These are phyloP conservation scores for Zaprionus lineosus DNA, from an alignment of 2,888 invertebrate species.

Conservation along the genomic window DNA sequence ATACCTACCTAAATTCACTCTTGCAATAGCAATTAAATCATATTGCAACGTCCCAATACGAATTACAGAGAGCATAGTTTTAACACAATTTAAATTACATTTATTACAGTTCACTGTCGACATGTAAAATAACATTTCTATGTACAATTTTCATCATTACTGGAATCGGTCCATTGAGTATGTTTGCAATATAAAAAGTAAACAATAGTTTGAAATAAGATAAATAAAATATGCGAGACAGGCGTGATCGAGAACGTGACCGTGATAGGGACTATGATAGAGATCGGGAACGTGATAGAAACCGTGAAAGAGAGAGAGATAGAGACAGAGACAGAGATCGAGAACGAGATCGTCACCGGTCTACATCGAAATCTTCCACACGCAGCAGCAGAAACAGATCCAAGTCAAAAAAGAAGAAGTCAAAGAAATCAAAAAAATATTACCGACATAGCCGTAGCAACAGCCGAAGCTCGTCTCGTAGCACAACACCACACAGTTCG, in stretches of 20 bases:
- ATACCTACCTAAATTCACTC: too few relatives aligned
- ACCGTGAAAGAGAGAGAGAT: slow-evolving; percentile 52
- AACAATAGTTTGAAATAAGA: not conserved
- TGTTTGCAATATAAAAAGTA: not conserved
- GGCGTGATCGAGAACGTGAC: slow-evolving; percentile 51
- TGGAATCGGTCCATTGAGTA: not conserved
- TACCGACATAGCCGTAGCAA: slow-evolving; percentile 74
- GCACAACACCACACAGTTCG: slow-evolving; percentile 48
- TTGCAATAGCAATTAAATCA: too few relatives aligned
- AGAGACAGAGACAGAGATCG: slow-evolving; percentile 63
- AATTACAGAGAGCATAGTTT: too few relatives aligned
- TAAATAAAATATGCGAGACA: slow-evolving; percentile 54
- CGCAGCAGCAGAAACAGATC: slow-evolving; percentile 55
- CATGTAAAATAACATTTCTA: not conserved
- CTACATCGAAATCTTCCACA: slow-evolving; percentile 61
- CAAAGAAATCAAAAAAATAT: slow-evolving; percentile 76
- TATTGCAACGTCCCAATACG: too few relatives aligned
- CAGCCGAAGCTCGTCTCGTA: slow-evolving; percentile 64
- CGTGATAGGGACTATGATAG: slow-evolving; percentile 49
- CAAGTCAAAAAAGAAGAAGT: slow-evolving; percentile 77
- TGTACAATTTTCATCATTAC: not conserved
- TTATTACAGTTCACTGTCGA: too few relatives aligned
- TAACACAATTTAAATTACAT: too few relatives aligned
- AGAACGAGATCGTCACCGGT: slow-evolving; percentile 63
- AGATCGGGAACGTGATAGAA: slow-evolving; percentile 48